Conservation (phyloP, 1,140 invertebrate genomes). For the Heliothis virescens region DNA sequence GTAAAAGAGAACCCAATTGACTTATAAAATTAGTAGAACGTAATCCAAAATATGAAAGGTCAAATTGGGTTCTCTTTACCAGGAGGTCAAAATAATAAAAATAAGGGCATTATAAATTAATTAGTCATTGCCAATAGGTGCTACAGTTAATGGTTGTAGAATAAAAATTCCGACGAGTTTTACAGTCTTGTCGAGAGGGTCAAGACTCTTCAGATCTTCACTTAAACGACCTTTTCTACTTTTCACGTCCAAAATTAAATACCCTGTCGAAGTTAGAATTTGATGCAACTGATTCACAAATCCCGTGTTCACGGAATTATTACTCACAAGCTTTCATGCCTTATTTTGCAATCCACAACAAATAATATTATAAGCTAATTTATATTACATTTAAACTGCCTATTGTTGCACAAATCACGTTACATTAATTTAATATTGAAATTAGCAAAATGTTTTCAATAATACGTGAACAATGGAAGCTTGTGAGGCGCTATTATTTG, state of each 20-base stretch:
- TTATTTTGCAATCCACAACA: too few relatives aligned
- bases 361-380: too few relatives aligned
- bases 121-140: background rate
- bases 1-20: too few relatives aligned
- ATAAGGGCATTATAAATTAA: background rate
- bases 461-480: background rate
- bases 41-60: too few relatives aligned
- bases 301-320: too few relatives aligned
- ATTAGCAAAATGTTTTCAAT: background rate
- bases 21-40: too few relatives aligned
- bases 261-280: background rate
- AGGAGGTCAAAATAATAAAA: background rate
- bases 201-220: background rate
- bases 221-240: background rate
- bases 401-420: background rate
- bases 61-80: too few relatives aligned
- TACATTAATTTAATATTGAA: constrained; percentile 10
- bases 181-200: background rate
- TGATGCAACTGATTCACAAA: too few relatives aligned
- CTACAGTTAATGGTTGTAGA: background rate
- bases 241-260: background rate
- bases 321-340: too few relatives aligned
- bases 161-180: background rate
- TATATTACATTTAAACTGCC: background rate
- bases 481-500: constrained; percentile 1